phyloP scores from a whole-genome alignment of 2,113 vertebrate species.

The Cryptomyrus ogoouensis region DNA sequence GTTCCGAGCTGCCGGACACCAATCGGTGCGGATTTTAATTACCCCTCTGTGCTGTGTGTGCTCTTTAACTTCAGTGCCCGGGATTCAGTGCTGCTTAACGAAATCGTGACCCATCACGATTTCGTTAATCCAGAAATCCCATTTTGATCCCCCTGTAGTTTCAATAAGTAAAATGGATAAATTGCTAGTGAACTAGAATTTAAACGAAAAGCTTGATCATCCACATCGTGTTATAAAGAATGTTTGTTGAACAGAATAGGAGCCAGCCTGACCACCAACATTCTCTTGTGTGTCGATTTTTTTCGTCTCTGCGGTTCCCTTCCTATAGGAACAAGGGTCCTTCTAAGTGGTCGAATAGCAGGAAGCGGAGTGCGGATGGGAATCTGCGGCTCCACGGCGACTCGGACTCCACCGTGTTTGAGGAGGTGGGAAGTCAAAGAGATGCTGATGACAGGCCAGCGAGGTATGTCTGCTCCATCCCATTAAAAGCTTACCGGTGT shows the following conservation, averaged over 20 bases:
- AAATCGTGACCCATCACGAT: too few species aligned
- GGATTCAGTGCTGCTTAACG: background rate
- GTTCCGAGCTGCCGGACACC: background rate
- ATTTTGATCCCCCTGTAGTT: background rate
- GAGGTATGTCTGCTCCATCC: slow-evolving; percentile 42
- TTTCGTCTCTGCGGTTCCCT: background rate
- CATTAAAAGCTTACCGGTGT: background rate
- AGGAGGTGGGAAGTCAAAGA: background rate
- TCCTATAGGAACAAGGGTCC: slow-evolving; percentile 45
- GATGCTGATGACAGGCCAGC: slow-evolving; percentile 43
- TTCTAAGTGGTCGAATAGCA: slow-evolving; percentile 66
- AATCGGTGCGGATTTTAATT: background rate
- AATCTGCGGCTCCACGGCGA: slow-evolving; percentile 50
- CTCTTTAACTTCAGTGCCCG: background rate
- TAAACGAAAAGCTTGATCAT: background rate
- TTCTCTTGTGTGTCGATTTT: background rate
- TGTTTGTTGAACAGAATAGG: background rate
- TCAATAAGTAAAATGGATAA: background rate
- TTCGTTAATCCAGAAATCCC: background rate
- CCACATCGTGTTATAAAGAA: background rate
- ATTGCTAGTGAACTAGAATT: background rate
- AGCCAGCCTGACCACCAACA: background rate
- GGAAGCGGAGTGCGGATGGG: slow-evolving; percentile 77
- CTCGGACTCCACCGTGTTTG: accelerated
- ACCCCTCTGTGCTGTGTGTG: background rate